Evolutionary conservation across 2,113 vertebrate genomes (phyloP), one percentile per base, ranked within the genome.

Genomic region (Lepus europaeus): DNA sequence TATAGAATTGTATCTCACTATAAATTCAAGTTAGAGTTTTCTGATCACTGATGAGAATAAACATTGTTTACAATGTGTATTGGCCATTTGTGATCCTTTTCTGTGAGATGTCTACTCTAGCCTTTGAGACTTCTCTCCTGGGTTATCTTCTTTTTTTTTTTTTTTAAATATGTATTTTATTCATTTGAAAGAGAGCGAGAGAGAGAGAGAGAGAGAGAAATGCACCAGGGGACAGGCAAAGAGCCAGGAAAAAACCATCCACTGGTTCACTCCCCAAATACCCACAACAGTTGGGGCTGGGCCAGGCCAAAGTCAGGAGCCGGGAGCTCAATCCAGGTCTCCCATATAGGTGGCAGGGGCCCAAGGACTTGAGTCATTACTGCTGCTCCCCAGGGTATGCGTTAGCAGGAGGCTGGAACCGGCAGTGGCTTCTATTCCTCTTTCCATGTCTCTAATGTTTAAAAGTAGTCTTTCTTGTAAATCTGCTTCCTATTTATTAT

Each of bases 21-120:
- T 53, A 80, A 39, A 19, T 53, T 80, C 20, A 93, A 23, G 8
- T 83, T 91, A 69, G 72, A 64, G 83, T 90, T 89, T 90, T 68
- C 53, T 45, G 2, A 70, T 72, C 19, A n/a, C 23, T 39, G 49
- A 59, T 72, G 23, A 89, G 20, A 89, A 0, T 33, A 16, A 63
- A 51, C 29, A 93, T 56, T n/a, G 56, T 80, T 36, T 51, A 33
- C 19, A 78, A 22, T 76, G 56, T 53, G 77, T 72, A 83, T 5
- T 87, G 74, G n/a, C 16, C 25, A 59, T 70, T 85, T 9, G 1
- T 53, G 6, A 63, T 33, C 31, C 8, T 56, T n/a, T 31, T 76
- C 12, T 56, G 19, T 53, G 74, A 85, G 61, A 53, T 80, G 39
- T 12, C 25, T 85, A 53, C 91, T 93, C 36, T 49, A 80, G 36